phyloP scores from a whole-genome alignment of 1,140 invertebrate species.

The Arion vulgaris region DNA sequence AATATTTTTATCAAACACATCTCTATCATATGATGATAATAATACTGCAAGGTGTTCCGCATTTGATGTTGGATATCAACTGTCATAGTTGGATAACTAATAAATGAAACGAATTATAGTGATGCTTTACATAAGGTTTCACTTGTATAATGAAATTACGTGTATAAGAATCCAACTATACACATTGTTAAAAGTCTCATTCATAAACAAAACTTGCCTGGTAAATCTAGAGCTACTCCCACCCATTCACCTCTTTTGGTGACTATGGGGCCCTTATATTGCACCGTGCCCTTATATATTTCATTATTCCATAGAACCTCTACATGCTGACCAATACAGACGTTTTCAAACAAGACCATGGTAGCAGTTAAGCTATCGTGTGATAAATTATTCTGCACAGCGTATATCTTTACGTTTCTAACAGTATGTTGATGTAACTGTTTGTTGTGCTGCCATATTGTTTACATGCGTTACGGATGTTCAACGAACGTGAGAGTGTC shows the following conservation, averaged over 20 bases:
- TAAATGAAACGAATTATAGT: too few species aligned
- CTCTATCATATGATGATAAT: too few species aligned
- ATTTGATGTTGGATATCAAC: too few species aligned
- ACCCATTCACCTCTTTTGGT: slow-evolving; percentile 65
- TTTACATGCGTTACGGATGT: not conserved
- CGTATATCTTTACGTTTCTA: not conserved
- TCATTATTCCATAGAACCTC: slow-evolving; percentile 55
- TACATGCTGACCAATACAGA: slow-evolving; percentile 60
- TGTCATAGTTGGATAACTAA: too few species aligned
- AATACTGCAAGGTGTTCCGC: too few species aligned
- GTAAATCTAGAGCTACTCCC: slow-evolving; percentile 58
- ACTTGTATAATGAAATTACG: too few species aligned
- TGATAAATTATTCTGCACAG: not conserved
- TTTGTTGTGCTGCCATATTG: slow-evolving; percentile 5
- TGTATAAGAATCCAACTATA: too few species aligned
- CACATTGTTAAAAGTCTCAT: too few species aligned
- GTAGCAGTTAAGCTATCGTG: not conserved
- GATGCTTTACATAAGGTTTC: too few species aligned
- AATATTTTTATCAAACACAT: too few species aligned
- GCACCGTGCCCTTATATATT: slow-evolving; percentile 58
- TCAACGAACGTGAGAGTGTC: not conserved
- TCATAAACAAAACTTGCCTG: slow-evolving; percentile 50
- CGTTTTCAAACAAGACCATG: slow-evolving; percentile 65
- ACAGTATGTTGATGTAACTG: not conserved
- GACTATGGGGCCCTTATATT: slow-evolving; percentile 60